phyloP scores from a whole-genome alignment of 2,113 vertebrate species.

The Theropithecus gelada region DNA sequence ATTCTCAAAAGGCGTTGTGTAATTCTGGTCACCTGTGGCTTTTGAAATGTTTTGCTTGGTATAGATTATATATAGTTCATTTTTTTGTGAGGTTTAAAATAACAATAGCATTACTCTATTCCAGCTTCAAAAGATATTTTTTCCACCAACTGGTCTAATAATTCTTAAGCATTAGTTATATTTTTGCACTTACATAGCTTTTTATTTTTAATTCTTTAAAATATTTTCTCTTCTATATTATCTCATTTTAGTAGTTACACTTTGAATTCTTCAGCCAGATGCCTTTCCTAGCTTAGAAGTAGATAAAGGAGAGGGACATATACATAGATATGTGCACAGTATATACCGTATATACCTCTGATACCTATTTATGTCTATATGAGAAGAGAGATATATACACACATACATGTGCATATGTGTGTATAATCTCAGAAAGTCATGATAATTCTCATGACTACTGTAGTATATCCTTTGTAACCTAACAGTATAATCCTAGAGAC shows the following conservation, averaged over 20 bases:
- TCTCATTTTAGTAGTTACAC: not conserved
- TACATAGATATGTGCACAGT: not conserved
- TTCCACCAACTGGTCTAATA: not conserved
- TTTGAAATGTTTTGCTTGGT: slow-evolving; percentile 36
- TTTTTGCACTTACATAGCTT: not conserved
- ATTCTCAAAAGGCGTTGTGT: not conserved
- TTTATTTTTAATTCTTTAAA: not conserved
- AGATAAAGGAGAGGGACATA: not conserved
- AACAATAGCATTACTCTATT: not conserved
- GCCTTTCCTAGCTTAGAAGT: not conserved
- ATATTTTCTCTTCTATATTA: not conserved
- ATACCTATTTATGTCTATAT: not conserved
- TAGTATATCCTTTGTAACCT: not conserved
- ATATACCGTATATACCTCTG: not conserved
- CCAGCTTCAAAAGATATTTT: not conserved
- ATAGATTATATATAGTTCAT: not conserved
- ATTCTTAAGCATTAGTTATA: not conserved
- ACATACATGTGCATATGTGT: not conserved
- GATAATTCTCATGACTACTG: not conserved
- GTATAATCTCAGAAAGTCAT: not conserved
- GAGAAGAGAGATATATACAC: not conserved
- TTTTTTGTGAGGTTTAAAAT: slow-evolving; percentile 47
- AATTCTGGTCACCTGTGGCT: slow-evolving; percentile 1
- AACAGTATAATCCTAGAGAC: not conserved
- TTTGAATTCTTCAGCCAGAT: not conserved